phyloP scores from a whole-genome alignment of 2,888 invertebrate species.

The Zonitis immaculata region DNA sequence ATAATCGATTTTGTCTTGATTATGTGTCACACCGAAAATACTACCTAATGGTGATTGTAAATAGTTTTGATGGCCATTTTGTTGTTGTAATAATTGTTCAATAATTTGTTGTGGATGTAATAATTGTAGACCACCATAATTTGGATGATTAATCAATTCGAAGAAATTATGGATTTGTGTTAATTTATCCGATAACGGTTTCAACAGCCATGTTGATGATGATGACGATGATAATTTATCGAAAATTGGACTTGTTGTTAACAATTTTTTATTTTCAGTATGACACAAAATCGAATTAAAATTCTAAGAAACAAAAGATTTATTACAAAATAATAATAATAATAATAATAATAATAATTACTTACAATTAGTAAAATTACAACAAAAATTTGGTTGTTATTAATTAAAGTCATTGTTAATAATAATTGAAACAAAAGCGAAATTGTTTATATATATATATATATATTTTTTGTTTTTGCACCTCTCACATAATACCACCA shows the following conservation, averaged over 20 bases:
- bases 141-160: slow-evolving; percentile 19
- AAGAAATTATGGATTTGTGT: slow-evolving; percentile 14
- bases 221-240: not conserved
- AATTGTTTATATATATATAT: too few relatives aligned
- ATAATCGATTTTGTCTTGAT: slow-evolving; percentile 19
- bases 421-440: not conserved
- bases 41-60: slow-evolving; percentile 21
- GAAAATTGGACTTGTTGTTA: not conserved
- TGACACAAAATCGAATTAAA: not conserved
- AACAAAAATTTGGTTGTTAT: not conserved
- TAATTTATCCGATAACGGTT: slow-evolving; percentile 14
- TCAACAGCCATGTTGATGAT: not conserved
- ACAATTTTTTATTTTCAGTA: too few relatives aligned
- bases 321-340: too few relatives aligned
- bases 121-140: slow-evolving; percentile 19
- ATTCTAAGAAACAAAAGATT: not conserved
- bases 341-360: too few relatives aligned
- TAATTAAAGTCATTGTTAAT: not conserved
- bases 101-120: slow-evolving; percentile 22
- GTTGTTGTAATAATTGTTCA: slow-evolving; percentile 22
- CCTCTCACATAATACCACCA: too few relatives aligned
- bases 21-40: slow-evolving; percentile 16
- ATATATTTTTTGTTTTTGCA: too few relatives aligned
- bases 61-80: slow-evolving; percentile 8
- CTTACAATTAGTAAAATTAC: not conserved